These are phyloP conservation scores for Listronotus bonariensis DNA, from an alignment of 1,140 invertebrate species.

Conservation along the genomic window DNA sequence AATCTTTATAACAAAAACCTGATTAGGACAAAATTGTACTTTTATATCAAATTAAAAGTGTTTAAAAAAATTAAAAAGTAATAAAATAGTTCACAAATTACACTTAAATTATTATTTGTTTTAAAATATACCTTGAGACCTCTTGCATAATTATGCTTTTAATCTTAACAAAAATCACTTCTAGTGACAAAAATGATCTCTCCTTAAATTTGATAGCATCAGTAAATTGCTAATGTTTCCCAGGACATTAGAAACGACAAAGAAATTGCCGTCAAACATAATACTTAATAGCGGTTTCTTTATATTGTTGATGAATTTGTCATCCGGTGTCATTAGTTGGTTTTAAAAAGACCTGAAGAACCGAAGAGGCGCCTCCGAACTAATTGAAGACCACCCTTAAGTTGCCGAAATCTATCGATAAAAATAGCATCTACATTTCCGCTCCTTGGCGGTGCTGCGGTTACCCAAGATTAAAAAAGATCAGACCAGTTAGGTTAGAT, in stretches of 20 bases:
- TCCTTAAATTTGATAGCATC: conserved; percentile 12
- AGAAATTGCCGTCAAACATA: conserved; percentile 26
- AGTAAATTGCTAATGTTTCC: conserved; percentile 30
- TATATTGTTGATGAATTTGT: conserved; percentile 33
- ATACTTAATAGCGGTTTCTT: conserved; percentile 33
- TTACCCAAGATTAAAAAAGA: conserved; percentile 19
- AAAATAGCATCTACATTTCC: not conserved
- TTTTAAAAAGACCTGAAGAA: conserved; percentile 7
- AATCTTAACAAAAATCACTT: too few relatives aligned
- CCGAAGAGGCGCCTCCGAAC: conserved; percentile 21
- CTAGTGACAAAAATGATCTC: not conserved
- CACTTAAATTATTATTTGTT: too few relatives aligned
- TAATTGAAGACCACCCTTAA: conserved; percentile 34
- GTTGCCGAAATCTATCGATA: conserved; percentile 20
- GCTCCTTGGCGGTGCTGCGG: not conserved
- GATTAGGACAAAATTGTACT: too few relatives aligned
- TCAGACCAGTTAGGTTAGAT: not conserved
- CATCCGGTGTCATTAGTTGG: conserved; percentile 29
- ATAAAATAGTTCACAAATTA: too few relatives aligned
- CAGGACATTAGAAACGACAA: conserved; percentile 32
- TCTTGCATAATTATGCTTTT: too few relatives aligned
- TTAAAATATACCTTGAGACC: too few relatives aligned
- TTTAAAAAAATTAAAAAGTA: too few relatives aligned
- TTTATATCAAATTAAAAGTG: too few relatives aligned
- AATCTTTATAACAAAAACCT: too few relatives aligned